These are phyloP conservation scores for Agrilus cyanescens DNA, from an alignment of 2,888 invertebrate genomes.

Conservation along the genomic window DNA sequence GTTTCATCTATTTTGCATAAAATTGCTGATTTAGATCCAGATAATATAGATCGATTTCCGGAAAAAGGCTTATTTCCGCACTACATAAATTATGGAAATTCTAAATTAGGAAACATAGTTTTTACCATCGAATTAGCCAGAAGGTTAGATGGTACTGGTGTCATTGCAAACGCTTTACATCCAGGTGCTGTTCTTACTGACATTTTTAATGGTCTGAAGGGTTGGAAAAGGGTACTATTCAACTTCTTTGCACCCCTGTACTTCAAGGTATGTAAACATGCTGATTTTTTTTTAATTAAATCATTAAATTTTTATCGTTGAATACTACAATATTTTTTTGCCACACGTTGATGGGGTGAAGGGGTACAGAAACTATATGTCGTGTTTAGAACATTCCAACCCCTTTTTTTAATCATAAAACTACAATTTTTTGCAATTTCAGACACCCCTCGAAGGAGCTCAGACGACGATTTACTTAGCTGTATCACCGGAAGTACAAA, in stretches of 20 bases:
- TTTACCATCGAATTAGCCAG: slow-evolving; percentile 29
- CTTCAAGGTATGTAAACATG: slow-evolving; percentile 6
- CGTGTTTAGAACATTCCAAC: too few relatives aligned
- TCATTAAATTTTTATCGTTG: too few relatives aligned
- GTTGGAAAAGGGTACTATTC: neutral
- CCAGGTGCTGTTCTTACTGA: slow-evolving; percentile 30
- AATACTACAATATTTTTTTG: too few relatives aligned
- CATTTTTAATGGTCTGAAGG: slow-evolving; percentile 19
- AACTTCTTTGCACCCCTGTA: slow-evolving; percentile 1
- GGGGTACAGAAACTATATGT: too few relatives aligned
- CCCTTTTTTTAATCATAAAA: too few relatives aligned
- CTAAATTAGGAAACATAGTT: slow-evolving; percentile 30
- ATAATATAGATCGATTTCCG: slow-evolving; percentile 14
- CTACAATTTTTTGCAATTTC: slow-evolving; percentile 44
- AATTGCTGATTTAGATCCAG: slow-evolving; percentile 12
- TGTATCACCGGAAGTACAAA: slow-evolving; percentile 57
- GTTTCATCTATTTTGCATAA: slow-evolving; percentile 19
- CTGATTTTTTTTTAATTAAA: too few relatives aligned
- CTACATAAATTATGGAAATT: slow-evolving; percentile 23
- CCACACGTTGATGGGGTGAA: too few relatives aligned
- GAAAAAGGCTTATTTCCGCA: neutral
- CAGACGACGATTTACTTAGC: slow-evolving; percentile 70
- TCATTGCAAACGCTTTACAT: slow-evolving; percentile 30
- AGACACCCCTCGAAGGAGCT: slow-evolving; percentile 65
- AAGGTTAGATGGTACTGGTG: slow-evolving; percentile 23